Base-by-base conservation (phyloP, 2,113 vertebrate genomes). In the Parus major region DNA sequence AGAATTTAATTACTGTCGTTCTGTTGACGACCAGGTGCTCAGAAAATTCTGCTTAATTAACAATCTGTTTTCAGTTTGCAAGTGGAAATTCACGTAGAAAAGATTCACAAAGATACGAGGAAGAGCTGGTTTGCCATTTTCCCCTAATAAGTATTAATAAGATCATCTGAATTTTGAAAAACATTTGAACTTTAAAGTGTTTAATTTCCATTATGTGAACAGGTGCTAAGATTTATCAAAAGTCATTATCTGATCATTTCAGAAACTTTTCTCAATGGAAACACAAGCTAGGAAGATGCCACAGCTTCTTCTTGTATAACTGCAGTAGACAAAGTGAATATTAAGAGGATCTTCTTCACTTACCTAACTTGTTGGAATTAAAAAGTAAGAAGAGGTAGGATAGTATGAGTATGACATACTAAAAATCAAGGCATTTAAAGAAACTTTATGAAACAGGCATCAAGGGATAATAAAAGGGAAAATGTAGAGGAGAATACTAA, bases 171-270 rank as follows among this genome's bases (percentile, higher is more conserved):
- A 92, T 86, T 92, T 83, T 94, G 85, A 59, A 94, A 97, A 93
- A 95, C 56, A 75, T 83, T 88, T 90, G 82, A 97, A 95, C 93
- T 97, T 95, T 79, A 80, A 91, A 92, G 85, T 88, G 76, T 78
- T 96, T 96, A 78, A 86, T 94, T 95, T 92, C 35, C n/a, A 95
- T 78, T 92, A 71, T 82, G 72, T 82, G 91, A 82, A 70, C 60
- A 82, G 86, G 86, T 94, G 80, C 18, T 93, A 94, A 81, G 16
- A 86, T 78, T 84, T 95, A 79, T 76, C 70, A 87, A 31, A 95
- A 88, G 77, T 88, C 80, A 96, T 97, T 97, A 90, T 90, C 56
- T 78, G 85, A 86, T 93, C 23, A 95, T 90, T 96, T 88, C 72
- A 91, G 87, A 96, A 94, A 93, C 73, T 95, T 92, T 95, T 36